Evolutionary conservation across 1,140 invertebrate species (phyloP).

Genomic region (Brachionus paranguensis): DNA sequence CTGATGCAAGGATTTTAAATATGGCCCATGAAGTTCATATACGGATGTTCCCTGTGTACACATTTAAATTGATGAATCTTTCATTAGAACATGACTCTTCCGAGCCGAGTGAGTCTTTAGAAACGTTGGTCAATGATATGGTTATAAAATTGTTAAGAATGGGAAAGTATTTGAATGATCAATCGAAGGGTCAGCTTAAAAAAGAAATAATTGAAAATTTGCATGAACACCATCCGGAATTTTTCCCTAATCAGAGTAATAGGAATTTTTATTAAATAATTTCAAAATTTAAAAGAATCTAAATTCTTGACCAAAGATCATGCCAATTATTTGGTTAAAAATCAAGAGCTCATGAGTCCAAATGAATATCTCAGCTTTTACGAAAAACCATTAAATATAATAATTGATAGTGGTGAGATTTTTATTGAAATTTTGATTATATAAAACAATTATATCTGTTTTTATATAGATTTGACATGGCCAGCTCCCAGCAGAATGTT

Average conservation of each 20-base stretch:
- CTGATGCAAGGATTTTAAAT: background rate
- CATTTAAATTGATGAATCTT: constrained; percentile 37
- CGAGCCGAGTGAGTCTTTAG: constrained; percentile 20
- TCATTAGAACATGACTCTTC: constrained; percentile 20
- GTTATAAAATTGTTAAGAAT: background rate
- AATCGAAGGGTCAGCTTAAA: constrained; percentile 23
- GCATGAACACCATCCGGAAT: constrained; percentile 32
- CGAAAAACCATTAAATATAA: constrained; percentile 10
- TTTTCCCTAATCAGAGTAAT: constrained; percentile 34
- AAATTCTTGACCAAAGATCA: background rate
- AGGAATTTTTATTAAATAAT: too few relatives aligned
- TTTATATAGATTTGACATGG: constrained; percentile 20
- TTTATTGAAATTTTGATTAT: background rate
- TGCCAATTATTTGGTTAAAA: constrained; percentile 14
- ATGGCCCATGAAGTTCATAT: constrained; percentile 33
- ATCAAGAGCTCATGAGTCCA: background rate
- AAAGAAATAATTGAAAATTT: constrained; percentile 21
- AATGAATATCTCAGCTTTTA: constrained; percentile 12
- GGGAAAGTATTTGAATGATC: constrained; percentile 31
- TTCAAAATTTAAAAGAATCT: background rate
- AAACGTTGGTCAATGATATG: constrained; percentile 26
- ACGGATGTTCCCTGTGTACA: constrained; percentile 10
- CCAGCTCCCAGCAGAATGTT: constrained; percentile 18
- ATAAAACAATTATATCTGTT: background rate
- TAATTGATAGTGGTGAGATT: constrained; percentile 13